Evolutionary conservation across 1,140 invertebrate species (phyloP), one percentile per base, ranked within the genome.

Genomic region (Drosophila bipectinata): DNA sequence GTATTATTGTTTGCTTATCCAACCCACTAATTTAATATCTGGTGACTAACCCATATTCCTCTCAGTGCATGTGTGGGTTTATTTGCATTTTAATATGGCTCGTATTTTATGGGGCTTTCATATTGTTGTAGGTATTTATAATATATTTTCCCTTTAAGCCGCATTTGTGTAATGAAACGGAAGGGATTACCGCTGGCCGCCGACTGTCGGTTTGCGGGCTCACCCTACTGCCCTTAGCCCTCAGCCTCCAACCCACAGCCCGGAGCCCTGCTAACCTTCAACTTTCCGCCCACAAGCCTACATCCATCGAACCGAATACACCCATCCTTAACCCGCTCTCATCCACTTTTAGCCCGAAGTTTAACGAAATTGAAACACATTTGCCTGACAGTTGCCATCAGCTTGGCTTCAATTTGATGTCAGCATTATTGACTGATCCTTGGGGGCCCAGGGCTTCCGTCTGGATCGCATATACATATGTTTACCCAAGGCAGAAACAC

Each of bases 341-440:
- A 64, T 28, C 30, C 26, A 14, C 52, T 12, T 44, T 61, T 21
- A 44, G 63, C 30, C 49, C 28, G 48, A 83, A 62, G 69, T 79
- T 85, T 48, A 80, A 52, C 57, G 61, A 75, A 87, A 88, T 76
- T 88, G 82, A 87, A 87, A 82, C 69, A 66, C 60, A 67, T 61
- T 74, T 72, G 66, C 51, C 68, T 82, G 79, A 87, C 78, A 87
- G 83, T 52, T 52, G 56, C 73, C 78, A 80, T 79, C 82, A 82
- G 82, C 66, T 87, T 82, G 79, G 48, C 79, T 68, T 82, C 71
- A 82, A 67, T 72, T 76, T 68, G 83, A 78, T 82, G 82, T 82
- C 79, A 88, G 83, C 82, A 64, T 88, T 79, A 88, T 78, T 79
- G 82, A 88, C 74, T 82, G 82, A 87, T 87, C 83, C 82, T 54